phyloP scores from a whole-genome alignment of 1,140 invertebrate species.

The Pissodes strobi region DNA sequence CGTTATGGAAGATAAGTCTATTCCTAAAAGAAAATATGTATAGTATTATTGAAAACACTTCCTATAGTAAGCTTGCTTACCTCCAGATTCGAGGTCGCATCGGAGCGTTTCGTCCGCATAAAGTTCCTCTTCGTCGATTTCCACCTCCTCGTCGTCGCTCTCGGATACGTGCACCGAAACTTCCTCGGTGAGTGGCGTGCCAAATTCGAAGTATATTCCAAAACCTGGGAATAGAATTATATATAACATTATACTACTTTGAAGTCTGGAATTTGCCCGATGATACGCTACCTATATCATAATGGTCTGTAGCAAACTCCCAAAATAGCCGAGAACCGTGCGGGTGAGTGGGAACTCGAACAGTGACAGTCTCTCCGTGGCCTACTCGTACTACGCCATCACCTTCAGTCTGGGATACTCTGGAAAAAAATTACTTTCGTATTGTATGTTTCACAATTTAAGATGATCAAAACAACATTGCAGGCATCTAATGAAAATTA shows the following conservation, averaged over 20 bases:
- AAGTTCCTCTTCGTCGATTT: constrained; percentile 73
- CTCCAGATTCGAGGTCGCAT: constrained; percentile 51
- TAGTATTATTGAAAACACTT: too few species aligned
- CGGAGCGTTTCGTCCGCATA: constrained; percentile 62
- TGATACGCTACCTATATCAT: constrained; percentile 83
- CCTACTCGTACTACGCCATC: constrained; percentile 95
- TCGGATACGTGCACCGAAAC: constrained; percentile 90
- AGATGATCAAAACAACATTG: too few species aligned
- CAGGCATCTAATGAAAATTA: too few species aligned
- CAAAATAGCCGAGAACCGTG: constrained; percentile 95
- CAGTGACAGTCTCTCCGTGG: constrained; percentile 96
- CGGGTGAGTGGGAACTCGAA: constrained; percentile 95
- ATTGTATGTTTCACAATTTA: too few species aligned
- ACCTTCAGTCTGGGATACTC: constrained; percentile 81
- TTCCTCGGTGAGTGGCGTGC: constrained; percentile 79
- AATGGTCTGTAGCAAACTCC: constrained; percentile 99
- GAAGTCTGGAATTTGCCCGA: too few species aligned
- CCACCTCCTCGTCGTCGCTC: constrained; percentile 86
- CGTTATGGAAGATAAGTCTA: constrained; percentile 28
- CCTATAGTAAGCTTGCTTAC: too few species aligned
- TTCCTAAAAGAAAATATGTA: constrained; percentile 14
- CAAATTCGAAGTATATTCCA: constrained; percentile 98
- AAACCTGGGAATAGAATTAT: constrained; percentile 87
- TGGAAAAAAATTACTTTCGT: too few species aligned
- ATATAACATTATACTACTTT: too few species aligned